A percentile compares a stretch with the other conserved stretches of the same genome.
phyloP scores from a whole-genome alignment of 2,113 vertebrate species.

The Marcusenius ussheri region DNA sequence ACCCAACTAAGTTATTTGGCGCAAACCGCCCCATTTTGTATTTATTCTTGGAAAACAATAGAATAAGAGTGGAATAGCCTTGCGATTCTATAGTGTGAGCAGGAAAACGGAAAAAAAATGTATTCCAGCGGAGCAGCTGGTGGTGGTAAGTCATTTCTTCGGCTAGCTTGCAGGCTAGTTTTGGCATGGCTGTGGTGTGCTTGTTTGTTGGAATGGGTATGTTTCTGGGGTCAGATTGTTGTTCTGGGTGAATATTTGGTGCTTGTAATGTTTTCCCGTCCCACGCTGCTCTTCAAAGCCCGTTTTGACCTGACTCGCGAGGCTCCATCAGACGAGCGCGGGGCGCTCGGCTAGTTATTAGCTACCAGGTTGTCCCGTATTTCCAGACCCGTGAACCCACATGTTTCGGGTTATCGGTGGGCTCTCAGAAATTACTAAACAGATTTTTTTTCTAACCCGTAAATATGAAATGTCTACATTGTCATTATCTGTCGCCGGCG shows the following conservation, averaged over 20 bases:
- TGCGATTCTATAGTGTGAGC: slow-evolving; percentile 47
- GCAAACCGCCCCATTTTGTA: slow-evolving; percentile 37
- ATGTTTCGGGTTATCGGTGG: not conserved
- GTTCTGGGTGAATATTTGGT: not conserved
- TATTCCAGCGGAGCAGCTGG: slow-evolving; percentile 54
- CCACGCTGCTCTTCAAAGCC: not conserved
- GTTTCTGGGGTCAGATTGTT: not conserved
- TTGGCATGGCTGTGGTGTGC: not conserved
- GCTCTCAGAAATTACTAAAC: not conserved
- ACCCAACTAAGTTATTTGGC: slow-evolving; percentile 24
- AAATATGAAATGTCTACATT: not conserved
- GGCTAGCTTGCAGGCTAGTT: slow-evolving; percentile 8
- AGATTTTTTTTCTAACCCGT: not conserved
- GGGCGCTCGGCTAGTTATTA: not conserved
- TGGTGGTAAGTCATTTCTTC: slow-evolving; percentile 50
- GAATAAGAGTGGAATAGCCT: slow-evolving; percentile 45
- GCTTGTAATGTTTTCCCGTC: not conserved
- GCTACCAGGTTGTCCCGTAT: not conserved
- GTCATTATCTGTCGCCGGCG: not conserved
- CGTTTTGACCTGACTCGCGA: not conserved
- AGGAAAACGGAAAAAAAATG: slow-evolving; percentile 58
- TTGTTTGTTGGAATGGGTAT: not conserved
- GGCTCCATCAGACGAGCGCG: not conserved
- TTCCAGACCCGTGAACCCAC: not conserved
- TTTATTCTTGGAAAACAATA: slow-evolving; percentile 46